phyloP scores from a whole-genome alignment of 2,113 vertebrate species.

The Notothenia coriiceps region DNA sequence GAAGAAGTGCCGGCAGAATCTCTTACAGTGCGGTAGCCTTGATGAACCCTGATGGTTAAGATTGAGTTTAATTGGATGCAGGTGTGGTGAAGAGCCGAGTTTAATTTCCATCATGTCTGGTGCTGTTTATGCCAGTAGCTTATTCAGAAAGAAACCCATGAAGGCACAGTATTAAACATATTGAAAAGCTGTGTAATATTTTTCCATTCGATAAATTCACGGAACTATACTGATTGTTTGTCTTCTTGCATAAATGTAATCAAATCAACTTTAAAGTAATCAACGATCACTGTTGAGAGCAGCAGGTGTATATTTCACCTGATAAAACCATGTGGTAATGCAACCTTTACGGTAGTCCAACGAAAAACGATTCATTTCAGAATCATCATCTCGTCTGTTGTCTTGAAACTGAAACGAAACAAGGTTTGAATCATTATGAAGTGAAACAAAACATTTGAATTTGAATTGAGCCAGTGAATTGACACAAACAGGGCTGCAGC shows the following conservation, averaged over 20 bases:
- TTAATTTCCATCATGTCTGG: conserved; percentile 42
- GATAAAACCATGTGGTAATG: neutral
- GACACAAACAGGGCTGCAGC: too few species aligned
- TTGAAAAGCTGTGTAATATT: conserved; percentile 5
- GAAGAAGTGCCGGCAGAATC: conserved; percentile 43
- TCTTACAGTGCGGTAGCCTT: conserved; percentile 38
- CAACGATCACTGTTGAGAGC: neutral
- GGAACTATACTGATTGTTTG: neutral
- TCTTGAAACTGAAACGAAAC: neutral
- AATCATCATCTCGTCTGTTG: neutral
- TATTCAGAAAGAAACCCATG: conserved; percentile 8
- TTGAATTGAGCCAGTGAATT: too few species aligned
- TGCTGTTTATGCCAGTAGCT: neutral
- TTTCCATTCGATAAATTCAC: neutral
- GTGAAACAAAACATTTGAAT: too few species aligned
- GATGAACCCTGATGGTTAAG: conserved; percentile 32
- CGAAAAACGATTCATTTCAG: neutral
- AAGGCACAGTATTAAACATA: neutral
- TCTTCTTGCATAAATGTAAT: neutral
- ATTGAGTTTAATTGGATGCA: conserved; percentile 58
- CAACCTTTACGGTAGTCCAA: neutral
- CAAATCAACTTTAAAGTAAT: neutral
- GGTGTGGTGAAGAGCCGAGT: conserved; percentile 43
- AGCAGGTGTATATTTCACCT: neutral
- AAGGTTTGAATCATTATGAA: neutral